A percentile compares a stretch with the other conserved stretches of the same genome.
phyloP scores from a whole-genome alignment of 2,888 invertebrate genomes.

The Cosmia pyralina region DNA sequence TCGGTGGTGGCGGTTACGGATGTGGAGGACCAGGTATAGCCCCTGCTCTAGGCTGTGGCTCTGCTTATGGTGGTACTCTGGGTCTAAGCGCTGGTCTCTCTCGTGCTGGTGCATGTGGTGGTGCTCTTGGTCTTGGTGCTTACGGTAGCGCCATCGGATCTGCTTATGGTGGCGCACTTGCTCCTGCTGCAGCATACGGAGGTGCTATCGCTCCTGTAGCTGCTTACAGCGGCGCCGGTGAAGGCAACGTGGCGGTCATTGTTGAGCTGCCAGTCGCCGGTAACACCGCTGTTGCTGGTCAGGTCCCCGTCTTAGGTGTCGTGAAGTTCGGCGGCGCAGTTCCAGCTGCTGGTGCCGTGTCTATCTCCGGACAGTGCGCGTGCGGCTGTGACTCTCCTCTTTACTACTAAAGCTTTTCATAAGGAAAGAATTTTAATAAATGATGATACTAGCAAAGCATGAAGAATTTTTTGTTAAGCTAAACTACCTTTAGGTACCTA shows the following conservation, averaged over 20 bases:
- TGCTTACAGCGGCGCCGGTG: slow-evolving; percentile 59
- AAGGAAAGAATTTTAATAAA: not conserved
- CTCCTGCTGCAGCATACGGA: slow-evolving; percentile 10
- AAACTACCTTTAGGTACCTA: too few relatives aligned
- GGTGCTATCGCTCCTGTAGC: not conserved
- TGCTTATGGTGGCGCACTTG: not conserved
- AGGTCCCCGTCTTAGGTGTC: slow-evolving; percentile 70
- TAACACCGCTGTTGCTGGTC: slow-evolving; percentile 46
- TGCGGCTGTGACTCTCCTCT: slow-evolving; percentile 38
- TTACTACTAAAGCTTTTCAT: not conserved
- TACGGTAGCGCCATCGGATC: not conserved
- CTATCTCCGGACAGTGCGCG: slow-evolving; percentile 38
- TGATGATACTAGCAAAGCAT: not conserved
- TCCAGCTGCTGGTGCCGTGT: slow-evolving; percentile 49
- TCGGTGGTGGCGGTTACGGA: slow-evolving; percentile 10
- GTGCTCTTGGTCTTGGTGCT: not conserved
- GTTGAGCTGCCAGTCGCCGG: slow-evolving; percentile 65
- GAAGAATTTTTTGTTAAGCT: not conserved
- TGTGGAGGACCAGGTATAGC: not conserved
- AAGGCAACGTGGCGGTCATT: slow-evolving; percentile 69
- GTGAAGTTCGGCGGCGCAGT: slow-evolving; percentile 51
- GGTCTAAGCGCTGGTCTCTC: not conserved
- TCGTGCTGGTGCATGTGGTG: not conserved
- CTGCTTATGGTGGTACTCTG: not conserved
- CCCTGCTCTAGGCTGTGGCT: not conserved